Evolutionary conservation across 2,113 vertebrate genomes (phyloP).

Genomic region (Oxyura jamaicensis): DNA sequence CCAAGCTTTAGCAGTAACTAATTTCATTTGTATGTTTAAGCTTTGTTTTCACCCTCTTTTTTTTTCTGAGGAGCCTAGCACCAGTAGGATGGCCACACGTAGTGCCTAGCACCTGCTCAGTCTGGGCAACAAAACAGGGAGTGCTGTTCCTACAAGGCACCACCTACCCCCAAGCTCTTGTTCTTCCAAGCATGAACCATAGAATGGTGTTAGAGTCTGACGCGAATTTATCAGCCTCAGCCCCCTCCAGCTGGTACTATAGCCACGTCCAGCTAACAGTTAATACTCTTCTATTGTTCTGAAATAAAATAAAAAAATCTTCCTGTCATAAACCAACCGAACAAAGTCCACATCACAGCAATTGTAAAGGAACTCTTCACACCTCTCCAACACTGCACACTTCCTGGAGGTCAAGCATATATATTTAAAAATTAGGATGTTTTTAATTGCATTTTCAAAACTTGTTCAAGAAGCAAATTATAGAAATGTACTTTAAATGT

Average conservation of each 20-base stretch:
- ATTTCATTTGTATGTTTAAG: background rate
- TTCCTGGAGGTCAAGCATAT: background rate
- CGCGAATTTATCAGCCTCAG: background rate
- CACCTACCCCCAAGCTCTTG: background rate
- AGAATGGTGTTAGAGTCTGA: background rate
- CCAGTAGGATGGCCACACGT: accelerated
- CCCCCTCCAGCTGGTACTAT: background rate
- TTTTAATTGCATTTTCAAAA: background rate
- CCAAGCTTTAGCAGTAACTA: background rate
- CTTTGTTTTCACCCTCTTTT: background rate
- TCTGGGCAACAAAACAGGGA: background rate
- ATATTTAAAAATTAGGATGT: background rate
- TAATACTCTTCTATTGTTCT: background rate
- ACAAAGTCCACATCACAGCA: background rate
- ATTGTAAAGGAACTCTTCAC: background rate
- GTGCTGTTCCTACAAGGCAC: background rate
- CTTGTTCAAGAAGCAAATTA: background rate
- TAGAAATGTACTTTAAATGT: background rate
- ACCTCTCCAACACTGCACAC: background rate
- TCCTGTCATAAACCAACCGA: background rate
- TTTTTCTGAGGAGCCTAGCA: background rate
- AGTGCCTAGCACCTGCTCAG: background rate
- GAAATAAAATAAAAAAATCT: background rate
- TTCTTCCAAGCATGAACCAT: background rate
- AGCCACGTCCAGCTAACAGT: background rate